These are phyloP conservation scores for Glyptemys insculpta DNA, from an alignment of 2,797 vertebrate genomes.

Conservation along the genomic window DNA sequence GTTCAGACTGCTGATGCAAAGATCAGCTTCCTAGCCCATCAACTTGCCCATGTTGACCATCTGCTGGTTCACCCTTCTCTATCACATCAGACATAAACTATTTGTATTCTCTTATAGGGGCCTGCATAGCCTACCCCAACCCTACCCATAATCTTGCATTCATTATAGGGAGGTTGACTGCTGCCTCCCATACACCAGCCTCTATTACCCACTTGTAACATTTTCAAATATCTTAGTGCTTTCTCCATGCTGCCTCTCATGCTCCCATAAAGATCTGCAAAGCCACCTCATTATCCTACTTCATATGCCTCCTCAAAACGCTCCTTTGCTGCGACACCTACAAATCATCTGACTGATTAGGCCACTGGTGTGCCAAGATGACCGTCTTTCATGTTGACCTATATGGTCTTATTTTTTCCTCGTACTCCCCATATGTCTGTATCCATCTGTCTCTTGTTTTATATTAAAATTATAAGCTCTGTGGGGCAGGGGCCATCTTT, in stretches of 20 bases:
- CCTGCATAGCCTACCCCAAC: not conserved
- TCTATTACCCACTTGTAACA: not conserved
- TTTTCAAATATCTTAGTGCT: not conserved
- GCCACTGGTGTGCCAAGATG: not conserved
- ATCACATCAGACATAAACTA: not conserved
- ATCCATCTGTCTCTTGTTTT: not conserved
- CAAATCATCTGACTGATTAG: not conserved
- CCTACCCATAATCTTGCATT: not conserved
- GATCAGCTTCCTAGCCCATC: not conserved
- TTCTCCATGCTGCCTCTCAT: not conserved
- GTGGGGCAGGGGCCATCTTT: not conserved
- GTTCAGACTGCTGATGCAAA: not conserved
- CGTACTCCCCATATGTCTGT: not conserved
- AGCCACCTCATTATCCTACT: not conserved
- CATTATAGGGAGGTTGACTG: not conserved
- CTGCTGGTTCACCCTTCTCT: not conserved
- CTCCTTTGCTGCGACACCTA: not conserved
- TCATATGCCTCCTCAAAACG: not conserved
- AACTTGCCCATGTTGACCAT: not conserved
- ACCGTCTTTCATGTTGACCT: not conserved
- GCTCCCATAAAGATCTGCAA: not conserved
- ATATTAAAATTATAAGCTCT: not conserved
- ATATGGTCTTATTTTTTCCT: not conserved
- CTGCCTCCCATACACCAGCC: not conserved
- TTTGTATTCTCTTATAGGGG: not conserved